A percentile compares a stretch with the other conserved stretches of the same genome.
phyloP scores from a whole-genome alignment of 2,888 invertebrate species.

The Adineta ricciae region DNA sequence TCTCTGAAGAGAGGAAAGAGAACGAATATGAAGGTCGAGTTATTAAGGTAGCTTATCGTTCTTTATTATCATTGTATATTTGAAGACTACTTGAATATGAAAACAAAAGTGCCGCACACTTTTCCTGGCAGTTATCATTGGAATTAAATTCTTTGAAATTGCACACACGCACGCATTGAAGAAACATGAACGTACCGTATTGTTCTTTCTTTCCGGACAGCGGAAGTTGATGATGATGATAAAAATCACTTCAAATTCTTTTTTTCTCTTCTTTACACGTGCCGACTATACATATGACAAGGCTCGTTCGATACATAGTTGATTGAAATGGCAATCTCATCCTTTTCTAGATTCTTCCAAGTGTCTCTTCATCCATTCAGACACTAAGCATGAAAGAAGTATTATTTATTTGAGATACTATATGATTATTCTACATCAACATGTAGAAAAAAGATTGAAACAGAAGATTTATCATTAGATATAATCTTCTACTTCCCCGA shows the following conservation, averaged over 20 bases:
- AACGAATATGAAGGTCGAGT: neutral
- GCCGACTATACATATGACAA: neutral
- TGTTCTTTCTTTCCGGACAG: slow-evolving; percentile 7
- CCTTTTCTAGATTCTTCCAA: neutral
- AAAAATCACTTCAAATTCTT: neutral
- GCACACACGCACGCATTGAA: neutral
- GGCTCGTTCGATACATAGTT: neutral
- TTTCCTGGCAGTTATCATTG: slow-evolving; percentile 7
- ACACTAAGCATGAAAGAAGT: neutral
- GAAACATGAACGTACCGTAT: neutral
- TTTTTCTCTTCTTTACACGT: neutral
- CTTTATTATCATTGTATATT: slow-evolving; percentile 5
- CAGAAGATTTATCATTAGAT: neutral
- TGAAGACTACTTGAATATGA: neutral
- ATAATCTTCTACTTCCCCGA: neutral
- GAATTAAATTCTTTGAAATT: slow-evolving; percentile 7
- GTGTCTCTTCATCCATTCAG: neutral
- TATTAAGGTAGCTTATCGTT: slow-evolving; percentile 13
- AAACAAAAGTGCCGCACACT: neutral
- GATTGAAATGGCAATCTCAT: neutral
- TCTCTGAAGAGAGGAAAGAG: neutral
- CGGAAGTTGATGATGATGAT: slow-evolving; percentile 4
- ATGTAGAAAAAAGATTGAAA: neutral
- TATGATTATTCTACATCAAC: neutral
- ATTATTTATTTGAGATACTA: neutral